Percentiles rank a stretch among this genome's conserved stretches.
phyloP scores from a whole-genome alignment of 37 sponge, comb jelly and placozoan genomes.

The Mnemiopsis leidyi region DNA sequence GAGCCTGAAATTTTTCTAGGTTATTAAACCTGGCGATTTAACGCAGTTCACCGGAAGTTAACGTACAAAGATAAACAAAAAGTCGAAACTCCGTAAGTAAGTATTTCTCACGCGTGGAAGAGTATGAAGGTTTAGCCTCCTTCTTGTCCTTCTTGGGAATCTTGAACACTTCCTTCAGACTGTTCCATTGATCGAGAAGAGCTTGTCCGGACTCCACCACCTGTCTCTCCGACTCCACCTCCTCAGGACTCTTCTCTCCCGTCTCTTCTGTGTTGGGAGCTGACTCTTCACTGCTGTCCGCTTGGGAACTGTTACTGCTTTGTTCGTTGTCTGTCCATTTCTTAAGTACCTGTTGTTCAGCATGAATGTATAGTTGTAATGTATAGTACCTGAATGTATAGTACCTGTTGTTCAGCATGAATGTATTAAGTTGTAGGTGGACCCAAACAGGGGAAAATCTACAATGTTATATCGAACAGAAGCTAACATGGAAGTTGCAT shows the following conservation, averaged over 20 bases:
- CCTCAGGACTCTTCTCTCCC: not conserved
- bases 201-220: constrained; percentile 65
- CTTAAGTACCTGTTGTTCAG: constrained; percentile 71
- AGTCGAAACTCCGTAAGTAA: too few species aligned
- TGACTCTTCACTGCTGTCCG: constrained; percentile 45
- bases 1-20: not conserved
- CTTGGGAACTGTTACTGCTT: constrained; percentile 35
- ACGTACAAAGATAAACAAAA: too few species aligned
- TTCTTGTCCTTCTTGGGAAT: constrained; percentile 78
- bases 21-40: too few species aligned
- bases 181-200: constrained; percentile 74
- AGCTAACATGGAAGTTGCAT: too few species aligned
- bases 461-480: too few species aligned
- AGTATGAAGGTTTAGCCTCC: not conserved
- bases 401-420: too few species aligned
- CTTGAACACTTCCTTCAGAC: constrained; percentile 80
- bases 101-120: not conserved
- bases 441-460: too few species aligned
- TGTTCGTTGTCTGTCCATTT: constrained; percentile 73
- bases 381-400: too few species aligned
- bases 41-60: too few species aligned
- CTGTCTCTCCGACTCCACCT: constrained; percentile 40
- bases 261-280: not conserved
- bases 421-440: too few species aligned
- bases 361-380: too few species aligned